A percentile compares a stretch with the other conserved stretches of the same genome.
Evolutionary conservation across 2,797 vertebrate genomes (phyloP).

Genomic region (Mico argentatus): DNA sequence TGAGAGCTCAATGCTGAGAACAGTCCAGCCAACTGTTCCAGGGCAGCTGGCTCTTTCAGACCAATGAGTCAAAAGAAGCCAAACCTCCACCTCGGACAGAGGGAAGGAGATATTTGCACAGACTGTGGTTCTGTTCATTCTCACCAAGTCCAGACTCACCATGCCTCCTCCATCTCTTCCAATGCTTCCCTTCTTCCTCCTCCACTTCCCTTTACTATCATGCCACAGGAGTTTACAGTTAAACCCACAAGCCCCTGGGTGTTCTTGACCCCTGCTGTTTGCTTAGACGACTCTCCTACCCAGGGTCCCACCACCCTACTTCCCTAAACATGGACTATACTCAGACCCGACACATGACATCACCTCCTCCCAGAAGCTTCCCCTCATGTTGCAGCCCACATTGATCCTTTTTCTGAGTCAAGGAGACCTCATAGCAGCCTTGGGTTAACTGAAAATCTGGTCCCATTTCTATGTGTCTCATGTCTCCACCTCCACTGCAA

Average conservation of each 20-base stretch:
- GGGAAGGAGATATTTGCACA: not conserved
- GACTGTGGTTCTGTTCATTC: not conserved
- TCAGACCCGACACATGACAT: not conserved
- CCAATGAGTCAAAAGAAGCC: not conserved
- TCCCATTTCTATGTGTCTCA: not conserved
- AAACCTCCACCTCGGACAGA: accelerated
- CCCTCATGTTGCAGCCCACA: not conserved
- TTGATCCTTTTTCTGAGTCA: not conserved
- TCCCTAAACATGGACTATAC: not conserved
- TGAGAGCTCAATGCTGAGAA: not conserved
- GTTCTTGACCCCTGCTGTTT: not conserved
- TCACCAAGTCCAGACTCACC: not conserved
- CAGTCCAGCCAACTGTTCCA: too few relatives aligned
- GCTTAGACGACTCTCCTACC: not conserved
- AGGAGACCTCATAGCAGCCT: not conserved
- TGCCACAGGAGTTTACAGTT: too few relatives aligned
- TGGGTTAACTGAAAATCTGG: not conserved
- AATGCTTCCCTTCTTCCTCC: not conserved
- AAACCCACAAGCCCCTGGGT: too few relatives aligned
- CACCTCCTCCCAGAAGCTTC: not conserved
- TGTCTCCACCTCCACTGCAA: not conserved
- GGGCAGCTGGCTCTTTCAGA: not conserved
- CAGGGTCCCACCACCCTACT: not conserved
- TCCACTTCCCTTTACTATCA: not conserved
- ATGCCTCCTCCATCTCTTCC: not conserved